Percentiles rank a stretch among this genome's conserved stretches.
phyloP scores from a whole-genome alignment of 2,113 vertebrate species.

The Amphilophus citrinellus region DNA sequence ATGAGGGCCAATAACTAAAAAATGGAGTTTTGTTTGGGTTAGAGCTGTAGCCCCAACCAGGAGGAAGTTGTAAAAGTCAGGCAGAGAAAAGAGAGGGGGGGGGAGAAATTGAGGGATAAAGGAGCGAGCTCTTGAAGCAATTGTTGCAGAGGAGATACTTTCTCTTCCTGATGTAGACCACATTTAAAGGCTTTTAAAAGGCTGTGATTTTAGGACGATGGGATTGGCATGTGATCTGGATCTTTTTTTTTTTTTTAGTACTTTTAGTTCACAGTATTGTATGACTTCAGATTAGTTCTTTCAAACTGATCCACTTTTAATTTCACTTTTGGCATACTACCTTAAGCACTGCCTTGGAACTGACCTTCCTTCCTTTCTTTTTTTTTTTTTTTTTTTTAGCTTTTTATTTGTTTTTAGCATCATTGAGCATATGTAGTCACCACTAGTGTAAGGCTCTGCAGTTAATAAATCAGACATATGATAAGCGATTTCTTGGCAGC shows the following conservation, averaged over 20 bases:
- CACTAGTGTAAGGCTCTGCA: not conserved
- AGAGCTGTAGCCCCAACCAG: constrained; percentile 84
- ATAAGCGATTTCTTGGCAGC: constrained; percentile 20
- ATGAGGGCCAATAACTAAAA: constrained; percentile 90
- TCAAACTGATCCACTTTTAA: not conserved
- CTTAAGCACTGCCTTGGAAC: not conserved
- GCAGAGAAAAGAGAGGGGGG: constrained; percentile 54
- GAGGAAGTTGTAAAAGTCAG: constrained; percentile 87
- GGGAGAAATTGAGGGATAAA: constrained; percentile 49
- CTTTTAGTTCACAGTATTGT: not conserved
- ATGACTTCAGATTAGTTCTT: constrained; percentile 5
- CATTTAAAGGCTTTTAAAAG: constrained; percentile 50
- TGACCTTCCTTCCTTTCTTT: not conserved
- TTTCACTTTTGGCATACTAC: not conserved
- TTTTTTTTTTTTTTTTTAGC: not conserved
- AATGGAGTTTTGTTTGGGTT: constrained; percentile 90
- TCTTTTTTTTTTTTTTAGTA: not conserved
- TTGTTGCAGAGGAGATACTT: constrained; percentile 74
- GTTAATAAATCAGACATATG: constrained; percentile 11
- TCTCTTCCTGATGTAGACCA: constrained; percentile 60
- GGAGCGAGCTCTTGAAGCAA: constrained; percentile 71
- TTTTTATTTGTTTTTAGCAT: not conserved
- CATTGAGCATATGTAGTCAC: not conserved
- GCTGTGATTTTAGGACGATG: constrained; percentile 35
- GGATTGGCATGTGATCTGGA: not conserved